Evolutionary conservation across 2,888 invertebrate species (phyloP), one percentile per base, ranked within the genome.

Genomic region (Latrodectus hesperus): DNA sequence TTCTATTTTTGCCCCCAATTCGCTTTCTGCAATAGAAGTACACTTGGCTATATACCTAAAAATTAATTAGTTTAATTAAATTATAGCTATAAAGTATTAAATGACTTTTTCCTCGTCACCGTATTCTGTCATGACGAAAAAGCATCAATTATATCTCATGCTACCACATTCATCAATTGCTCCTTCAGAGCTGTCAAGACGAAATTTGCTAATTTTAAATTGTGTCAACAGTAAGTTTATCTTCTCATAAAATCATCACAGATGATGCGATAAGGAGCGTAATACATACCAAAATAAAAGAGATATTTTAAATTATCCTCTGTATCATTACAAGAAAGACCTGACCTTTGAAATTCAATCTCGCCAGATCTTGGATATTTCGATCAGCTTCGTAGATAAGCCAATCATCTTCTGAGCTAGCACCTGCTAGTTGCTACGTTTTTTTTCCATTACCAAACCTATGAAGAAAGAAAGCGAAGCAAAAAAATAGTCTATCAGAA

Each of bases 71-170:
- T 38, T 6, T 38, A 38, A 38, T 38, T 6, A 38, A 38, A 38
- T 38, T 38, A 38, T 6, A 6, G 38, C 38, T 38, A 38, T 38
- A 22, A 22, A 38, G 38, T 38, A 38, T 38, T 38, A 22, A 3
- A 38, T 3, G 2, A 38, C 6, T 6, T 38, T 38, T 38, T 38
- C 2, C 38, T 38, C 38, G 38, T 38, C 38, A 38, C 6, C 38
- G 0, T 38, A 3, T 38, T 38, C 73, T 73, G 81, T 81, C 73
- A 80, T 80, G 72, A 51, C 14, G 72, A 80, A 71, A 49, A 51
- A 16, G 38, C 73, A 81, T 81, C 81, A 67, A 81, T 81, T 81
- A 81, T 70, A 51, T 73, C 17, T 51, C 52, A 38, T 5, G 9
- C 12, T 9, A 65, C 60, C 10, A 60, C 60, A 9, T n/a, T 60